Conservation (phyloP, 2,888 invertebrate species). For the Allolobophora icterica region DNA sequence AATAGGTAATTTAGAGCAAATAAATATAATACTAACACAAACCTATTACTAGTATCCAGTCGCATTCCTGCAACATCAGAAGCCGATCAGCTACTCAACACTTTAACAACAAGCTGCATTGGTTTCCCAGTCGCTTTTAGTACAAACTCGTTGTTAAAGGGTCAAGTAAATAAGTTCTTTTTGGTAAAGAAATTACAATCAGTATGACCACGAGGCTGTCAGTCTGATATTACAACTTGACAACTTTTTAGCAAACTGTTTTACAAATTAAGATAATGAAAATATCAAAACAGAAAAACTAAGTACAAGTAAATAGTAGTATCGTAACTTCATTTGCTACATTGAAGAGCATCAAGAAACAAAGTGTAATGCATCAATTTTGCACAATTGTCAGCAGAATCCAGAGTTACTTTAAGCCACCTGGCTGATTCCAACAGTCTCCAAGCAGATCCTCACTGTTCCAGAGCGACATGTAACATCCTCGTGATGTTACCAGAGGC, state of each 20-base stretch:
- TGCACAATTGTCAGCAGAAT: background rate
- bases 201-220: background rate
- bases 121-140: no score
- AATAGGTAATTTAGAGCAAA: background rate
- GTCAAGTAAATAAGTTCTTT: background rate
- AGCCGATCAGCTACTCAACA: background rate
- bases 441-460: slow-evolving; percentile 25
- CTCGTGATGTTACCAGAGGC: slow-evolving; percentile 24
- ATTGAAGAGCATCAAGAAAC: no score
- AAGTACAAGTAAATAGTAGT: background rate
- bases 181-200: background rate
- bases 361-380: no score
- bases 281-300: background rate
- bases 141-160: no score
- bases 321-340: no score
- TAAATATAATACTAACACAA: background rate
- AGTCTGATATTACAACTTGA: background rate
- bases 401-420: background rate
- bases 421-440: slow-evolving; percentile 24
- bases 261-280: background rate
- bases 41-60: background rate
- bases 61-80: background rate
- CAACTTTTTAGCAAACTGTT: background rate
- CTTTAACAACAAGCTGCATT: no score
- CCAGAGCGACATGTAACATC: slow-evolving; percentile 32